A percentile compares a stretch with the other conserved stretches of the same genome.
Conservation (phyloP, 1,140 invertebrate species). For the Drosophila nikananu region DNA sequence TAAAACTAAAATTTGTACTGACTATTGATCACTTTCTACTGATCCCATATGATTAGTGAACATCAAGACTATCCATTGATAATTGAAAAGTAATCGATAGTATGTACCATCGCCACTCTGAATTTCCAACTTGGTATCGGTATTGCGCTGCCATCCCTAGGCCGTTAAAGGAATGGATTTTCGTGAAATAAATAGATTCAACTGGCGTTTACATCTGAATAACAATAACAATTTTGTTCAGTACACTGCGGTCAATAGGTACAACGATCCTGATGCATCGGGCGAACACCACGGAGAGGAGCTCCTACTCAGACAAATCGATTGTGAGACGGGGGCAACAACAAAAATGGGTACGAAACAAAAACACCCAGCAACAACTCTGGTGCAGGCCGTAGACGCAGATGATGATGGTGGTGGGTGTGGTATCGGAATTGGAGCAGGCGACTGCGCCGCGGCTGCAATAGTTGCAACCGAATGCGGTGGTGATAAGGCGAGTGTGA, state of each 20-base stretch:
- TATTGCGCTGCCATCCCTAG: slow-evolving; percentile 45
- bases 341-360: slow-evolving; percentile 69
- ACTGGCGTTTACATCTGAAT: slow-evolving; percentile 69
- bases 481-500: slow-evolving; percentile 68
- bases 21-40: too few species aligned
- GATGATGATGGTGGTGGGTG: slow-evolving; percentile 52
- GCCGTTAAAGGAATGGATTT: slow-evolving; percentile 62
- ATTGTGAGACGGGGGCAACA: slow-evolving; percentile 24
- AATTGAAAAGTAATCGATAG: too few species aligned
- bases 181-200: slow-evolving; percentile 74
- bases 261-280: slow-evolving; percentile 47
- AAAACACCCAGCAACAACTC: slow-evolving; percentile 64
- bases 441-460: slow-evolving; percentile 29
- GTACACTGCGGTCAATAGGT: slow-evolving; percentile 44
- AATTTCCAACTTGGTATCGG: background rate
- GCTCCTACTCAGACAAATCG: slow-evolving; percentile 36
- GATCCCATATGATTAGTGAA: too few species aligned
- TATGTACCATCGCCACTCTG: too few species aligned
- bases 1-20: too few species aligned
- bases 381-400: slow-evolving; percentile 26
- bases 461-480: slow-evolving; percentile 18
- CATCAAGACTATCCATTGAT: too few species aligned
- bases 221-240: slow-evolving; percentile 71
- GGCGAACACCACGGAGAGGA: slow-evolving; percentile 36
- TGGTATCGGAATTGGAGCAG: slow-evolving; percentile 13